phyloP scores from a whole-genome alignment of 2,888 invertebrate genomes.

The Mesoligia furuncula region DNA sequence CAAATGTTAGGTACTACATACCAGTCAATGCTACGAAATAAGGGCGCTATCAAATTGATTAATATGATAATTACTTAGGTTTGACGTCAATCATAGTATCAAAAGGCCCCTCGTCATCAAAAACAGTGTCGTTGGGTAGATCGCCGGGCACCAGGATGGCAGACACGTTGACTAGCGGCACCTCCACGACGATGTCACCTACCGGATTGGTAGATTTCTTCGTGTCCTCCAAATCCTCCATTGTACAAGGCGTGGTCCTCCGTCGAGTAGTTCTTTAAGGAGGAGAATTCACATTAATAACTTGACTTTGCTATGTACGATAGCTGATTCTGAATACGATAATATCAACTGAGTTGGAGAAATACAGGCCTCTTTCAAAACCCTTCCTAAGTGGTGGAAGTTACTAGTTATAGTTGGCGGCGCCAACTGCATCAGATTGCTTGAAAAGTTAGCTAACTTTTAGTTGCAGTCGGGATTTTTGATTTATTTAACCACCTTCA shows the following conservation, averaged over 20 bases:
- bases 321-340: background rate
- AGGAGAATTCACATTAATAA: background rate
- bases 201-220: slow-evolving; percentile 31
- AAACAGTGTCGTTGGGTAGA: slow-evolving; percentile 20
- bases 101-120: slow-evolving; percentile 72
- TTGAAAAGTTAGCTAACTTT: background rate
- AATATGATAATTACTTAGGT: slow-evolving; percentile 60
- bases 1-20: background rate
- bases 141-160: slow-evolving; percentile 66
- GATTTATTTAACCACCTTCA: background rate
- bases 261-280: slow-evolving; percentile 23
- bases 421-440: background rate
- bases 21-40: background rate
- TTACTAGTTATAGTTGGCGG: background rate
- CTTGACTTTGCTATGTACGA: background rate
- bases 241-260: slow-evolving; percentile 25
- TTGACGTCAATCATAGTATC: slow-evolving; percentile 79
- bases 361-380: background rate
- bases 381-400: background rate
- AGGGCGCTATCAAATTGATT: background rate
- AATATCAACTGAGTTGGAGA: background rate
- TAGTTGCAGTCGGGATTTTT: background rate
- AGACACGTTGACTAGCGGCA: slow-evolving; percentile 83
- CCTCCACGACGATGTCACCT: slow-evolving; percentile 71
- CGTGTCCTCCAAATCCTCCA: slow-evolving; percentile 1